A percentile compares a stretch with the other conserved stretches of the same genome.
Evolutionary conservation across 2,888 invertebrate species (phyloP).

Genomic region (Ophioninae sp.): DNA sequence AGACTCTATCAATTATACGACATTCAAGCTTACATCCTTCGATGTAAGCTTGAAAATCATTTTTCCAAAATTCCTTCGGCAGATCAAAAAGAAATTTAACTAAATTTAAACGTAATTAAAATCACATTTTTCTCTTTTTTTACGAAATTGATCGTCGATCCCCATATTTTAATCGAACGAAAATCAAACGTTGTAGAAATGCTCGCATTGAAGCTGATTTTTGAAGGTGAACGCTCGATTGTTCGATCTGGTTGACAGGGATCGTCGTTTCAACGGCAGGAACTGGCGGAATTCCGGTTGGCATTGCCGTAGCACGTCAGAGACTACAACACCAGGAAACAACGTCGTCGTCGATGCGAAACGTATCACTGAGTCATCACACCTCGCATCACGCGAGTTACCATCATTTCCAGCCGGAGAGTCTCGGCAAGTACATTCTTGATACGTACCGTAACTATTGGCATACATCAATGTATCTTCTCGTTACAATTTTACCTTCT

Average conservation of each 20-base stretch:
- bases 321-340: constrained; percentile 85
- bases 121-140: too few species aligned
- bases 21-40: too few species aligned
- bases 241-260: constrained; percentile 65
- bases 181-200: too few species aligned
- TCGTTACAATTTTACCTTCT: not conserved
- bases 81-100: too few species aligned
- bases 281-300: constrained; percentile 86
- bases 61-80: too few species aligned
- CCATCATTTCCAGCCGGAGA: constrained; percentile 79
- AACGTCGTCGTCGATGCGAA: constrained; percentile 82
- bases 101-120: too few species aligned
- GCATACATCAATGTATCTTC: not conserved
- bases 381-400: constrained; percentile 78
- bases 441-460: constrained; percentile 9
- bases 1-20: too few species aligned
- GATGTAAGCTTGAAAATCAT: too few species aligned
- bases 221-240: not conserved
- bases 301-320: constrained; percentile 92
- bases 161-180: too few species aligned
- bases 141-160: too few species aligned
- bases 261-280: constrained; percentile 77
- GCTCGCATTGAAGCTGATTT: not conserved
- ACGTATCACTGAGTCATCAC: constrained; percentile 78
- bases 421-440: constrained; percentile 72